Evolutionary conservation across 1,140 invertebrate genomes (phyloP).

Genomic region (Arion vulgaris): DNA sequence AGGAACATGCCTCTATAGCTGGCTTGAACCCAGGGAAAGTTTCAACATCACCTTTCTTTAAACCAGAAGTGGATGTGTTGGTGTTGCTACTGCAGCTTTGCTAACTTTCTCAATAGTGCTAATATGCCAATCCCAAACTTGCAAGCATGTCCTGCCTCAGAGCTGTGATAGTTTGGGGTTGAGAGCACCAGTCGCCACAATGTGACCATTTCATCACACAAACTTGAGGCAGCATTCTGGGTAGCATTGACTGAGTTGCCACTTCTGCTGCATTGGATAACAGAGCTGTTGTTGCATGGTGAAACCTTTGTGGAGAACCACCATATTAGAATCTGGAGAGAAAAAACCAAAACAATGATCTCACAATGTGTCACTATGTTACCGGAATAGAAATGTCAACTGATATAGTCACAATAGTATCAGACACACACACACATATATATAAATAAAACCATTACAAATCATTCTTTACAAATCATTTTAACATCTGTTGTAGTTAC

Average conservation of each 20-base stretch:
- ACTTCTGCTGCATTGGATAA: slow-evolving; percentile 76
- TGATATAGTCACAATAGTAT: no score
- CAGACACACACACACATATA: no score
- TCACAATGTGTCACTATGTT: no score
- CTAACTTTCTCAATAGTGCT: slow-evolving; percentile 89
- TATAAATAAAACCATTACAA: no score
- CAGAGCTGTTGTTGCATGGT: slow-evolving; percentile 72
- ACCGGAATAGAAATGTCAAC: no score
- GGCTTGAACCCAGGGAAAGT: slow-evolving; percentile 97
- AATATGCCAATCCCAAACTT: slow-evolving; percentile 85
- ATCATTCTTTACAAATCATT: no score
- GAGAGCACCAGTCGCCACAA: slow-evolving; percentile 92
- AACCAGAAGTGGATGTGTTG: slow-evolving; percentile 50
- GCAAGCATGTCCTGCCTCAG: slow-evolving; percentile 80
- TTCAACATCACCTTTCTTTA: slow-evolving; percentile 83
- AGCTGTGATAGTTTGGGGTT: slow-evolving; percentile 93
- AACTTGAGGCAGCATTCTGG: slow-evolving; percentile 83
- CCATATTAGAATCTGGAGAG: slow-evolving; percentile 91
- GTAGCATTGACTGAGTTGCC: slow-evolving; percentile 80
- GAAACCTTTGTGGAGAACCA: slow-evolving; percentile 95
- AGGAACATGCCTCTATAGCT: slow-evolving; percentile 94
- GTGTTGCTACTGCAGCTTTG: slow-evolving; percentile 64
- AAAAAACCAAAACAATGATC: slow-evolving; percentile 30
- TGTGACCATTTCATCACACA: slow-evolving; percentile 97
- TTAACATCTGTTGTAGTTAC: no score